A percentile compares a stretch with the other conserved stretches of the same genome.
Evolutionary conservation across 1,140 invertebrate genomes (phyloP).

Genomic region (Tribolium madens): DNA sequence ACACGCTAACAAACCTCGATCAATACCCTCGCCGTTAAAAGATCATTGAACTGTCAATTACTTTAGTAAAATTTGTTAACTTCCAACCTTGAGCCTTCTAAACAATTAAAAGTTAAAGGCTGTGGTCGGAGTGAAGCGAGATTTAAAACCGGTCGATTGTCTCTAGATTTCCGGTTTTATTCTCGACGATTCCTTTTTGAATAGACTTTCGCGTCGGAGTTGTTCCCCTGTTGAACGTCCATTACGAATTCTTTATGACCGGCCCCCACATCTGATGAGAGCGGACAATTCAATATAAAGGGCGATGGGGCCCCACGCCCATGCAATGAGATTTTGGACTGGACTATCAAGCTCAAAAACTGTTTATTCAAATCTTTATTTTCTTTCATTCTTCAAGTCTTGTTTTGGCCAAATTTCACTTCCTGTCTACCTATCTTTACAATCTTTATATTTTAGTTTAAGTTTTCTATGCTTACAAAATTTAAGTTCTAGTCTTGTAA

Average conservation of each 20-base stretch:
- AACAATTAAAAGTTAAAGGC: neutral
- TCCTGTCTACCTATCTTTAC: too few relatives aligned
- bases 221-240: conserved; percentile 47
- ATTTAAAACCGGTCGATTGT: conserved; percentile 21
- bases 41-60: conserved; percentile 13
- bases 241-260: conserved; percentile 51
- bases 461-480: too few relatives aligned
- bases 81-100: neutral
- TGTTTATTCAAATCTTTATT: neutral
- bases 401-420: too few relatives aligned
- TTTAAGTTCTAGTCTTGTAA: too few relatives aligned
- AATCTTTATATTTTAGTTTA: too few relatives aligned
- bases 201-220: conserved; percentile 2
- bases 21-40: too few relatives aligned
- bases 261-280: conserved; percentile 13
- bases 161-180: conserved; percentile 36
- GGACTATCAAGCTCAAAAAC: neutral
- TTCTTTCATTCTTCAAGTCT: too few relatives aligned
- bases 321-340: too few relatives aligned
- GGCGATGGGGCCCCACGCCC: conserved; percentile 11
- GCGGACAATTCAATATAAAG: conserved; percentile 26
- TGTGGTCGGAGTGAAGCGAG: neutral
- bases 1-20: too few relatives aligned
- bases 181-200: conserved; percentile 37
- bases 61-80: conserved; percentile 19